phyloP scores from a whole-genome alignment of 2,797 vertebrate genomes.

The Semaprochilodus insignis region DNA sequence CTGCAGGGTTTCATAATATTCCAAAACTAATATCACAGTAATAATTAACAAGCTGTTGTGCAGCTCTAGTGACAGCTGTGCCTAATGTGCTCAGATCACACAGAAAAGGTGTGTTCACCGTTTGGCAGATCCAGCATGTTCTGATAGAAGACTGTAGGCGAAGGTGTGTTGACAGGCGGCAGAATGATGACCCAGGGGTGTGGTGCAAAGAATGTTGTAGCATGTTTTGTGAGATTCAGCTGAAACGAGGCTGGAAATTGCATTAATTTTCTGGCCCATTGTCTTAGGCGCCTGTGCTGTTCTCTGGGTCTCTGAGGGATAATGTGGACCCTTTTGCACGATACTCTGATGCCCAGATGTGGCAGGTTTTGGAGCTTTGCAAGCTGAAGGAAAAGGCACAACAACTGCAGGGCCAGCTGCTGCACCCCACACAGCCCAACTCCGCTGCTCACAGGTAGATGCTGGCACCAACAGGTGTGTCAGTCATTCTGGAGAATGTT shows the following conservation, averaged over 20 bases:
- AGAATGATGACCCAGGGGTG: slow-evolving; percentile 51
- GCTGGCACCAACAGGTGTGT: slow-evolving; percentile 1
- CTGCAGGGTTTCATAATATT: neutral
- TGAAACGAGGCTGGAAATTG: slow-evolving; percentile 16
- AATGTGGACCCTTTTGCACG: slow-evolving; percentile 74
- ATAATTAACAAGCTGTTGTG: neutral
- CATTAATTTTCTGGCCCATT: slow-evolving; percentile 22
- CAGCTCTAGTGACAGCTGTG: neutral
- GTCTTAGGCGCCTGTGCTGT: slow-evolving; percentile 57
- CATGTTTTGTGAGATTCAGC: neutral
- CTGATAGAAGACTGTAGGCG: slow-evolving; percentile 39
- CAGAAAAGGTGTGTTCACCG: slow-evolving; percentile 6
- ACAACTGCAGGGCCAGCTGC: slow-evolving; percentile 70
- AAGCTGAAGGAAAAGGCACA: slow-evolving; percentile 72
- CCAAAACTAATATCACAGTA: too few relatives aligned
- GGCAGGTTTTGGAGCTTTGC: slow-evolving; percentile 71
- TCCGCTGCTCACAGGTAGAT: slow-evolving; percentile 74
- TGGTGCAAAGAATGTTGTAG: slow-evolving; percentile 48
- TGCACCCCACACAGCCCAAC: slow-evolving; percentile 70
- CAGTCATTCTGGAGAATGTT: neutral
- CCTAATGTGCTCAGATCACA: slow-evolving; percentile 4
- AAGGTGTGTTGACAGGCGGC: slow-evolving; percentile 54
- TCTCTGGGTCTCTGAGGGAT: slow-evolving; percentile 71
- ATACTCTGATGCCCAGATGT: slow-evolving; percentile 69
- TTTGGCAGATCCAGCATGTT: slow-evolving; percentile 26